phyloP scores from a whole-genome alignment of 2,113 vertebrate species.

The Hippocampus guttulatus region DNA sequence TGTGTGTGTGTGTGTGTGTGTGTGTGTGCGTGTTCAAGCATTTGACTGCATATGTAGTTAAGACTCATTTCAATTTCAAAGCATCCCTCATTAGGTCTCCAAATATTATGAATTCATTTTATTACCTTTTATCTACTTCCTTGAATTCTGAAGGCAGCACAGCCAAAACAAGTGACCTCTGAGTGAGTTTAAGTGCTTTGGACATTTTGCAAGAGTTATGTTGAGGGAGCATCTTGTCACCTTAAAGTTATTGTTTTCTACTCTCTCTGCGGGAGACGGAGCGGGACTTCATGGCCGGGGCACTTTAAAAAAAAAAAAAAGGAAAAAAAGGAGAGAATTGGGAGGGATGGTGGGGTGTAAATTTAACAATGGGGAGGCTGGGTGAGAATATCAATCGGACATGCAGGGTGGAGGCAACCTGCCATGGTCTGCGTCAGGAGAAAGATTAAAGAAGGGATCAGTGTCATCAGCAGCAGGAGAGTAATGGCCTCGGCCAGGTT shows the following conservation, averaged over 20 bases:
- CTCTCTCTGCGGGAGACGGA: slow-evolving; percentile 32
- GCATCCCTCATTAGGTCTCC: not conserved
- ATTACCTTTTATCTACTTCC: not conserved
- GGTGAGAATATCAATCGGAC: slow-evolving; percentile 72
- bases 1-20: not conserved
- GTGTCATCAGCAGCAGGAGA: slow-evolving; percentile 74
- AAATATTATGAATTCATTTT: not conserved
- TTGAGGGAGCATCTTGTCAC: slow-evolving; percentile 27
- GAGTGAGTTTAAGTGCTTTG: slow-evolving; percentile 26
- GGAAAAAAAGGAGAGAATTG: slow-evolving; percentile 21
- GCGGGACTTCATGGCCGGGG: slow-evolving; percentile 34
- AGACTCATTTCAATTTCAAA: slow-evolving; percentile 7
- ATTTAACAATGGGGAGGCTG: slow-evolving; percentile 55
- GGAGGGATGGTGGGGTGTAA: slow-evolving; percentile 44
- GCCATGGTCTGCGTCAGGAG: slow-evolving; percentile 64
- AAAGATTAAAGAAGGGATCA: slow-evolving; percentile 75
- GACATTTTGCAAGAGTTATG: slow-evolving; percentile 15
- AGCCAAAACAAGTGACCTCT: slow-evolving; percentile 30
- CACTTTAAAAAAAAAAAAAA: slow-evolving; percentile 23
- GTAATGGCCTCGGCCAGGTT: slow-evolving; percentile 72
- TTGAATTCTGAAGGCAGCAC: slow-evolving; percentile 22
- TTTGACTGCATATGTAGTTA: slow-evolving; percentile 6
- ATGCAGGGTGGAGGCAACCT: slow-evolving; percentile 58
- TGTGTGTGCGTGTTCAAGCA: not conserved
- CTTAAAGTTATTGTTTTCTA: slow-evolving; percentile 47